phyloP scores from a whole-genome alignment of 2,888 invertebrate genomes.

The Catocala sponsa region DNA sequence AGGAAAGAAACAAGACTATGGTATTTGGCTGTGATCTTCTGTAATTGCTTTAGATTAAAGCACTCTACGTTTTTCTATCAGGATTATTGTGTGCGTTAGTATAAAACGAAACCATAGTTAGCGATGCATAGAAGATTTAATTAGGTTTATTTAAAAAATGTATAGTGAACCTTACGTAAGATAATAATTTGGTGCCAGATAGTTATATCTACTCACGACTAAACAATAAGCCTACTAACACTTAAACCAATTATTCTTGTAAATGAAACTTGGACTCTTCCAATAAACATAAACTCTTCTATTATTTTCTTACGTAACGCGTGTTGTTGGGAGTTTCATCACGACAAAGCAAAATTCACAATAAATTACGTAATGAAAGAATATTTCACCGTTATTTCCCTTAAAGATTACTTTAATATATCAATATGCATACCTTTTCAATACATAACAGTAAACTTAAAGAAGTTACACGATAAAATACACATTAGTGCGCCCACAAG shows the following conservation, averaged over 20 bases:
- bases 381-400: slow-evolving; percentile 16
- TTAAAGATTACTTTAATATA: slow-evolving; percentile 24
- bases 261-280: slow-evolving; percentile 1
- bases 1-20: too few relatives aligned
- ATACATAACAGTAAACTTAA: slow-evolving; percentile 10
- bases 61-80: too few relatives aligned
- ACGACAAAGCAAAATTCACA: slow-evolving; percentile 20
- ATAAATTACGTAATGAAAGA: slow-evolving; percentile 24
- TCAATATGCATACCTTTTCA: slow-evolving; percentile 19
- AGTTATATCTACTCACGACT: slow-evolving; percentile 3
- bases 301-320: slow-evolving; percentile 19
- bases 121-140: too few relatives aligned
- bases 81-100: too few relatives aligned
- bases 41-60: too few relatives aligned
- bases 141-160: too few relatives aligned
- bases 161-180: too few relatives aligned
- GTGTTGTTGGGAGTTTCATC: slow-evolving; percentile 24
- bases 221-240: neutral
- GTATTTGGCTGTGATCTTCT: too few relatives aligned
- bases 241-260: neutral
- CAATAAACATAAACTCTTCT: slow-evolving; percentile 3
- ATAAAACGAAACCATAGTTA: too few relatives aligned
- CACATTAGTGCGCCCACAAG: neutral
- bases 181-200: neutral
- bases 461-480: neutral